Base-by-base conservation (phyloP, 2,797 vertebrate genomes). In the Megaceryle alcyon region DNA sequence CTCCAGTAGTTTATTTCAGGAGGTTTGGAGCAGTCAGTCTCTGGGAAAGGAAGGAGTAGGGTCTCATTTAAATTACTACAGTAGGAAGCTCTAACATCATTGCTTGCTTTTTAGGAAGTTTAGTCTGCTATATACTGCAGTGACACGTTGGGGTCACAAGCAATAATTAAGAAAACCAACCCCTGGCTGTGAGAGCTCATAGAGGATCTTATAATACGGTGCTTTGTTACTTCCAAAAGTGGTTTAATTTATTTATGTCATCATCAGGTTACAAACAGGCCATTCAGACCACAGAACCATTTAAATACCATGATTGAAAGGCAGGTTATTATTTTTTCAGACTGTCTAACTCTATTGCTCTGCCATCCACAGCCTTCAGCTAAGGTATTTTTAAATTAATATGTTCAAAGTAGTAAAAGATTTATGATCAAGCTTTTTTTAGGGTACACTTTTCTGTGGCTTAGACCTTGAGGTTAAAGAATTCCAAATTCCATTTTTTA, bases 351-450 rank as follows among this genome's bases (percentile, higher is more conserved):
- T 57, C 60, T 71, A 28, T 56, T 75, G 59, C 57, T 88, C 28
- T 60, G 41, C 57, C 65, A 61, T 17, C 83, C 69, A 35, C 51
- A 22, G 69, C 61, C 86, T 77, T 88, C 80, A 93, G 92, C 88
- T 77, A 83, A 82, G 85, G 18, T 13, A 78, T 64, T 96, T 96
- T 92, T 37, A 64, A 93, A 88, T 75, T 7, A 89, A 14, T 70
- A 6, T 2, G 25, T 83, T 94, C n/a, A 73, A 95, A 96, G 35
- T 44, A 31, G 78, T 61, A 44, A 83, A 83, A 88, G 33, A 83
- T 88, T 93, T 75, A 83, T 57, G 39, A 86, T 39, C 28, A 41
- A 41, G 7, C 4, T 2, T 39, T 54, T 57, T 60, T 10, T 8
- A 80, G 59, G 13, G 31, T 76, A 48, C 20, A 31, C 5, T 75